Evolutionary conservation across 2,888 invertebrate genomes (phyloP), one percentile per base, ranked within the genome.

Genomic region (Pristionchus fissidentatus): DNA sequence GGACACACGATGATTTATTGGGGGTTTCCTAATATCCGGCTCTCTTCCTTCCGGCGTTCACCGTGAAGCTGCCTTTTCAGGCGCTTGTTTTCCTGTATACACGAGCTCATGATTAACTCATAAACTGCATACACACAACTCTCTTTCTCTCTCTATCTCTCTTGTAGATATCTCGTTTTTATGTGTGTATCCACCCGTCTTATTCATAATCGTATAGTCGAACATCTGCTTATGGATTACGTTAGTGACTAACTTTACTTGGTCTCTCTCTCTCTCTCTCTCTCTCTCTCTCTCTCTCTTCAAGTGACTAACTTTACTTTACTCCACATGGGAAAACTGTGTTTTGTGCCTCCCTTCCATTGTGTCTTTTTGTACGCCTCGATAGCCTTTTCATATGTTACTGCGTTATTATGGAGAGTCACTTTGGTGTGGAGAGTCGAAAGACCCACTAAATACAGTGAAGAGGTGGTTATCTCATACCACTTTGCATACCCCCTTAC

Each of bases 61-160:
- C 13, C 57, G n/a, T 15, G 19, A 38, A 38, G 5, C n/a, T 13
- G 26, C 41, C 70, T 43, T 38, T n/a, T n/a, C 70, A 41, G 70
- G 70, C 38, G 38, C 1, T 38, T 70, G 41, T 70, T 41, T 43
- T 43, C 5, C 66, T 26, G 4, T 70, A 41, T 41, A 41, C n/a
- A 32, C 41, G 10, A 15, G n/a, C 70, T 70, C 41, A 70, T 70
- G 43, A 70, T 70, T 70, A 70, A 70, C 70, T 70, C 70, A 70
- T 70, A 70, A 26, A 41, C 70, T 70, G n/a, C n/a, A n/a, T n/a
- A 70, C 43, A 41, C 70, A 41, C 2, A 13, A 70, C 43, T 43
- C 41, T 19, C 38, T 38, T 41, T 41, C 13, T 62, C 35, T 29
- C 70, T 26, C 26, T 26, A 3, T 52, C 22, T 10, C 41, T 41